Percentiles rank a stretch among this genome's conserved stretches.
These are phyloP conservation scores for Seriola rivoliana DNA, from an alignment of 2,113 vertebrate genomes.

Conservation along the genomic window DNA sequence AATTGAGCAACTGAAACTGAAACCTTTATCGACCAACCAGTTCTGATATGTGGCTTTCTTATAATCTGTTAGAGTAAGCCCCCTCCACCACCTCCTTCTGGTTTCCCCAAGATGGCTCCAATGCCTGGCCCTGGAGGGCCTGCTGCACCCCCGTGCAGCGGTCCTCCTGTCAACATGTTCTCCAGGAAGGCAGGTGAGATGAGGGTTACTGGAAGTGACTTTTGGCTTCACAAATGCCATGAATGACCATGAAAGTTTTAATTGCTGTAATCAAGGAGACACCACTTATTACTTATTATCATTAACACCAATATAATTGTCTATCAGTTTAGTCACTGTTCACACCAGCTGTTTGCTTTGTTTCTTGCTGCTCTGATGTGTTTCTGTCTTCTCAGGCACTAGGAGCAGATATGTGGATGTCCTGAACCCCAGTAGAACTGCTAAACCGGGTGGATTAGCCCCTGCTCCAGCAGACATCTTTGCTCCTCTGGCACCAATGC, in stretches of 20 bases:
- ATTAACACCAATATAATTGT: neutral
- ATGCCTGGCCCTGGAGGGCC: constrained; percentile 78
- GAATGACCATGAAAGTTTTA: neutral
- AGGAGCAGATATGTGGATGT: constrained; percentile 94
- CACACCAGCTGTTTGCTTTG: neutral
- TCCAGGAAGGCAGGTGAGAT: constrained; percentile 94
- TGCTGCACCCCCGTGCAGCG: constrained; percentile 69
- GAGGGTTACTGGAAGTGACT: neutral
- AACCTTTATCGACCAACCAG: neutral
- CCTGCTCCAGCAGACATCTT: constrained; percentile 92
- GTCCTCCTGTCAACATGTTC: constrained; percentile 90
- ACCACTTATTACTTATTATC: no score
- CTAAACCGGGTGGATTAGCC: constrained; percentile 78
- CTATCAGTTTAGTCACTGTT: neutral
- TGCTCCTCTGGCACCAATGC: constrained; percentile 94
- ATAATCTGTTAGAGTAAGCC: constrained; percentile 88
- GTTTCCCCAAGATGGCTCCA: constrained; percentile 86
- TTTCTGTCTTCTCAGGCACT: constrained; percentile 73
- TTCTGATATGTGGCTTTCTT: constrained; percentile 9
- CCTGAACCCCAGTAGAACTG: constrained; percentile 88
- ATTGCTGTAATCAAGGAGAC: neutral
- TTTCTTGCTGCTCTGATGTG: constrained; percentile 10
- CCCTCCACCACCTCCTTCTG: constrained; percentile 90
- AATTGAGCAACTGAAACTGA: neutral
- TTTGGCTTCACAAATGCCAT: neutral